These are phyloP conservation scores for Psilopogon haemacephalus DNA, from an alignment of 2,113 vertebrate species.

Conservation along the genomic window DNA sequence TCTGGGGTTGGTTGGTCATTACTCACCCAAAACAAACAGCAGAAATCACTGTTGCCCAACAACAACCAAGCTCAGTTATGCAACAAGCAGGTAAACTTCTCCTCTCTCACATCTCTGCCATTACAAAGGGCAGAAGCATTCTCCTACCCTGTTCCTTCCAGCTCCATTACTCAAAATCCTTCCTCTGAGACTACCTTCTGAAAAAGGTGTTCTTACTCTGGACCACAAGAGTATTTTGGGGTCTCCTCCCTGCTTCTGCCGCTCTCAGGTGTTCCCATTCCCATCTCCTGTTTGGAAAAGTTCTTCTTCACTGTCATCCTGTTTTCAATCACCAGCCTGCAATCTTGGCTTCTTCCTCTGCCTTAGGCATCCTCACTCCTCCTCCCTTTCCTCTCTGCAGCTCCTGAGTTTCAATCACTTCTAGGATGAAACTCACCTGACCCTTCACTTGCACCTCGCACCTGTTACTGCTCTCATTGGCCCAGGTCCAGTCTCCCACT, in stretches of 20 bases:
- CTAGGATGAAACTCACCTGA: not conserved
- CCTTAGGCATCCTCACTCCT: rapidly evolving
- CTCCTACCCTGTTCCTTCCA: not conserved
- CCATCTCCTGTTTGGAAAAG: not conserved
- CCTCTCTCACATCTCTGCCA: not conserved
- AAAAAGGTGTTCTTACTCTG: not conserved
- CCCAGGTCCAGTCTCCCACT: not conserved
- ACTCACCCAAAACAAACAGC: not conserved
- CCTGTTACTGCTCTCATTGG: rapidly evolving
- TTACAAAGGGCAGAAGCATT: not conserved
- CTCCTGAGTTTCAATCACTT: rapidly evolving
- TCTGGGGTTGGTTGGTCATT: not conserved
- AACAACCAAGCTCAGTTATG: not conserved
- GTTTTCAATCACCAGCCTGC: not conserved
- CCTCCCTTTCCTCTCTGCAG: not conserved
- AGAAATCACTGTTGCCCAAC: not conserved
- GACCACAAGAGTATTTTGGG: not conserved
- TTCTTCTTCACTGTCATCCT: rapidly evolving
- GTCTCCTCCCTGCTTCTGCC: rapidly evolving
- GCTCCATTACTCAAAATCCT: not conserved
- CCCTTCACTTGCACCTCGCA: not conserved
- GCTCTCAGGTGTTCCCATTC: not conserved
- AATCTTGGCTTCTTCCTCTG: rapidly evolving
- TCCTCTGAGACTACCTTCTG: not conserved
- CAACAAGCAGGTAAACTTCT: not conserved